Evolutionary conservation across 2,113 vertebrate genomes (phyloP).

Genomic region (Aldabrachelys gigantea): DNA sequence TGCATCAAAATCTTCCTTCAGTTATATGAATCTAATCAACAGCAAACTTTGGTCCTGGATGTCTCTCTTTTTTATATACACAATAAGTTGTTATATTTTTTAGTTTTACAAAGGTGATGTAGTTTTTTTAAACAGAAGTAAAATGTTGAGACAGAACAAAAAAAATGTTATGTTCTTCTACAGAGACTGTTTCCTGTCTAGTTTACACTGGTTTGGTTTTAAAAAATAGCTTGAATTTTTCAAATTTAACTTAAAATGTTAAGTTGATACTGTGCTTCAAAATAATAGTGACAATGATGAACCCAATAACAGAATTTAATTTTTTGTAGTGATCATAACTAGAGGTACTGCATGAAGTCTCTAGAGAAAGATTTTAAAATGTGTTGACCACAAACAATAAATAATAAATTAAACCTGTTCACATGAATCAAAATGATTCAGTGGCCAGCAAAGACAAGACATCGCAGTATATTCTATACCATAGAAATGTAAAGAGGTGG

Average conservation of each 20-base stretch:
- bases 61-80: background rate
- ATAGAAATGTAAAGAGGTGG: background rate
- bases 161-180: background rate
- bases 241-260: background rate
- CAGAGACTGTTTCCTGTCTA: background rate
- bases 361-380: background rate
- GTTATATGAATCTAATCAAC: background rate
- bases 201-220: background rate
- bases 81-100: background rate
- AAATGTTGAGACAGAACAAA: background rate
- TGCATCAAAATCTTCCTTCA: background rate
- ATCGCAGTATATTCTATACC: background rate
- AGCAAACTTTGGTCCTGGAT: background rate
- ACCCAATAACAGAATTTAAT: background rate
- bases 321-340: background rate
- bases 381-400: fast-evolving
- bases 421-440: background rate
- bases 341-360: fast-evolving
- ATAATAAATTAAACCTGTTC: background rate
- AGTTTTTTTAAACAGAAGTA: background rate
- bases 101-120: background rate
- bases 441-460: fast-evolving
- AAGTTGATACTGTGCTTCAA: background rate
- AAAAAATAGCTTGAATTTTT: background rate
- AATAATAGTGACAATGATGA: background rate